phyloP scores from a whole-genome alignment of 2,113 vertebrate species.

The Xyrauchen texanus region DNA sequence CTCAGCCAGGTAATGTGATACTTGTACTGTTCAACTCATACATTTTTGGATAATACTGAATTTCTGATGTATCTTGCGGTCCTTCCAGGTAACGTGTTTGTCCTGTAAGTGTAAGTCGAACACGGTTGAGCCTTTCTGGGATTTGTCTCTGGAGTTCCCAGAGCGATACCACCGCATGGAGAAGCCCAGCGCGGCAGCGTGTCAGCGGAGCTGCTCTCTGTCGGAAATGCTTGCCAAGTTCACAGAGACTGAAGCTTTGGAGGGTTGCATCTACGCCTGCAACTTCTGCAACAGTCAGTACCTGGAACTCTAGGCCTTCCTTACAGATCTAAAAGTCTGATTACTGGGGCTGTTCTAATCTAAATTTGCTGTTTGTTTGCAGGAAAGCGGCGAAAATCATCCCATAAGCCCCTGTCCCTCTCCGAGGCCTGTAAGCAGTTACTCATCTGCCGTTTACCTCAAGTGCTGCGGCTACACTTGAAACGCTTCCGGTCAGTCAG shows the following conservation, averaged over 20 bases:
- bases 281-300: slow-evolving; percentile 97
- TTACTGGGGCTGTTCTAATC: background rate
- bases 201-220: slow-evolving; percentile 88
- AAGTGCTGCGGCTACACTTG: slow-evolving; percentile 98
- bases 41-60: background rate
- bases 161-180: slow-evolving; percentile 91
- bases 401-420: slow-evolving; percentile 92
- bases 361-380: background rate
- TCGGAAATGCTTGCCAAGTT: slow-evolving; percentile 98
- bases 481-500: slow-evolving; percentile 90
- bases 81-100: slow-evolving; percentile 89
- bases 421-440: slow-evolving; percentile 98
- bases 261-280: slow-evolving; percentile 96
- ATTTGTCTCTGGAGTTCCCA: slow-evolving; percentile 95
- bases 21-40: background rate
- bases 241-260: slow-evolving; percentile 95
- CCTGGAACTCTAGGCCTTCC: background rate
- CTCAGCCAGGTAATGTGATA: slow-evolving; percentile 90
- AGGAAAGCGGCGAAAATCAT: slow-evolving; percentile 93
- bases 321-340: background rate
- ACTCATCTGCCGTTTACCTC: slow-evolving; percentile 99
- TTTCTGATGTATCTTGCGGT: background rate
- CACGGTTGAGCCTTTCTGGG: slow-evolving; percentile 98
- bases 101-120: slow-evolving; percentile 98
- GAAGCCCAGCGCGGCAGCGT: slow-evolving; percentile 78